phyloP scores from a whole-genome alignment of 2,113 vertebrate species.

The Melozone crissalis region DNA sequence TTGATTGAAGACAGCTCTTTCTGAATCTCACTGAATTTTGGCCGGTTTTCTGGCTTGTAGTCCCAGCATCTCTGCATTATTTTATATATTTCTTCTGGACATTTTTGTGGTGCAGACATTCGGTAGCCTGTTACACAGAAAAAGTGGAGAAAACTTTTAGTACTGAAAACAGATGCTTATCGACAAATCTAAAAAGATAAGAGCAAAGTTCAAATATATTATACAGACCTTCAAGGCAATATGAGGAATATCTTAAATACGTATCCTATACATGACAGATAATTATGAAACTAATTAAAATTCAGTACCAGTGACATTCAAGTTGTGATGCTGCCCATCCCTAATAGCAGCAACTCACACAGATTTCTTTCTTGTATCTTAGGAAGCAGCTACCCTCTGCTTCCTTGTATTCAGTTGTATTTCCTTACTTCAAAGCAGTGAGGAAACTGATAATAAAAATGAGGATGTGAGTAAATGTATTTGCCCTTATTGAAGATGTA shows the following conservation, averaged over 20 bases:
- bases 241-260: not conserved
- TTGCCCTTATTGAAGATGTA: not conserved
- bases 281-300: not conserved
- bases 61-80: slow-evolving; percentile 96
- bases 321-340: not conserved
- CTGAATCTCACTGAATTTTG: slow-evolving; percentile 90
- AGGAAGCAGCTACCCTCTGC: not conserved
- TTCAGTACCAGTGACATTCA: not conserved
- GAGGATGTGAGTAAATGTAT: not conserved
- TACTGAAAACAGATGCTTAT: not conserved
- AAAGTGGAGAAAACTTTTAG: not conserved
- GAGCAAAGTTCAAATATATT: not conserved
- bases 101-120: slow-evolving; percentile 93
- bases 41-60: slow-evolving; percentile 92
- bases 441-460: not conserved
- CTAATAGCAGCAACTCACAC: not conserved
- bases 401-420: not conserved
- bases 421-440: accelerated
- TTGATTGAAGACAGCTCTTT: slow-evolving; percentile 87
- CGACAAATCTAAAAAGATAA: not conserved
- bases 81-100: slow-evolving; percentile 92
- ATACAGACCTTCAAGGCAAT: not conserved
- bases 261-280: not conserved
- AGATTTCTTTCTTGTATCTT: not conserved
- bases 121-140: slow-evolving; percentile 83